Evolutionary conservation across 2,113 vertebrate species (phyloP).

Genomic region (Gyps fulvus): DNA sequence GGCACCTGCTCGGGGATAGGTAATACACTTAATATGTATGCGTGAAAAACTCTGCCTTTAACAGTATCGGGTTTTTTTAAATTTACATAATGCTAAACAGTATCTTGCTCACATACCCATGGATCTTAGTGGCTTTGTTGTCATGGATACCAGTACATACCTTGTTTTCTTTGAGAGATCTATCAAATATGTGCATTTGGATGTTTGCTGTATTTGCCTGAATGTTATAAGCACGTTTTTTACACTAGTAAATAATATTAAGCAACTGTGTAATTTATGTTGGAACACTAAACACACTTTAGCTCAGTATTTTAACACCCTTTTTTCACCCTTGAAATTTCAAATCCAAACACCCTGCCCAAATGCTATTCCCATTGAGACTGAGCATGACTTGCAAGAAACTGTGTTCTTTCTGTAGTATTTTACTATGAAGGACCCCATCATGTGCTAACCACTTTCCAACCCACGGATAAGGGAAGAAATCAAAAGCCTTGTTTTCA

Average conservation of each 20-base stretch:
- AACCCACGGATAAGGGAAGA: background rate
- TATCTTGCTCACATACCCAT: slow-evolving; percentile 37
- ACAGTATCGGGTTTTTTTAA: background rate
- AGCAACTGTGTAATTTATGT: slow-evolving; percentile 55
- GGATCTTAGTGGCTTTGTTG: slow-evolving; percentile 58
- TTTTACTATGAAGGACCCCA: background rate
- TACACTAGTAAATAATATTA: slow-evolving; percentile 69
- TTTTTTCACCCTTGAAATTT: slow-evolving; percentile 10
- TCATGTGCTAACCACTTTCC: background rate
- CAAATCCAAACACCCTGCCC: background rate
- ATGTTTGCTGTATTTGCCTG: slow-evolving; percentile 21
- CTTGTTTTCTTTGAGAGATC: slow-evolving; percentile 61
- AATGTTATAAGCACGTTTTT: slow-evolving; percentile 34
- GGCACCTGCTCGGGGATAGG: background rate
- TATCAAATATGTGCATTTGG: slow-evolving; percentile 51
- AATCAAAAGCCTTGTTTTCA: background rate
- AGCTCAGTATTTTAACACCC: slow-evolving; percentile 43
- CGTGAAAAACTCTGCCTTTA: background rate
- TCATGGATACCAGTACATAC: slow-evolving; percentile 72
- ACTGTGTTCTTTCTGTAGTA: background rate
- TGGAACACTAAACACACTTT: slow-evolving; percentile 21
- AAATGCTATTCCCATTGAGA: background rate
- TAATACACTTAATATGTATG: background rate
- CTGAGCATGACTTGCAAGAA: background rate
- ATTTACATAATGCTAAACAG: slow-evolving; percentile 48